Evolutionary conservation across 2,113 vertebrate species (phyloP), one percentile per base, ranked within the genome.

Genomic region (Origma solitaria): DNA sequence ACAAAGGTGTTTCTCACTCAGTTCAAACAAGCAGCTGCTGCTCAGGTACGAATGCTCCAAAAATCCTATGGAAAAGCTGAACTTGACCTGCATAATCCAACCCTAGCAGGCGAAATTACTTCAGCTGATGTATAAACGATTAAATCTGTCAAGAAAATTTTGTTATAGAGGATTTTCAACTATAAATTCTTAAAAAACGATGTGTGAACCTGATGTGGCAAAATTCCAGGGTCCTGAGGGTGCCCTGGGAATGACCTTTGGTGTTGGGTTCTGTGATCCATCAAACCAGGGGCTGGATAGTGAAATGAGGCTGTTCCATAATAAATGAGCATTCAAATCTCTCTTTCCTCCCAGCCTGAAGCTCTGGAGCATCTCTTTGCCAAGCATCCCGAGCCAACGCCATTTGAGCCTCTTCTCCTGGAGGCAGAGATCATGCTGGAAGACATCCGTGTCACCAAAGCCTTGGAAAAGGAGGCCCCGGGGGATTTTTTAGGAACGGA

Each of bases 291-390:
- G 56, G 28, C 60, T 71, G 86, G 71, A 2, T 61, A 19, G 83
- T 80, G 60, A 51, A 78, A 57, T 23, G 28, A 77, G 86, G 42
- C 15, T 54, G 27, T 64, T 62, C 66, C 81, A 35, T 65, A 28
- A 87, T 12, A 71, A 82, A 45, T 65, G 72, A 97, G 61, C 88
- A 61, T 90, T 97, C 90, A 97, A 97, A 94, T 85, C 3, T 97
- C 11, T 98, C 76, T 98, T 97, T 88, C 89, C 95, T 96, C 98
- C 94, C 96, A 99, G 99, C 97, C 98, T 80, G 98, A 99, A 94
- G 97, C 97, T 21, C 98, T 98, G 84, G 98, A 99, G 86, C 98
- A 98, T 78, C 96, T 99, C 87, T 99, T 99, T 91, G 88, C 96
- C 96, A 98, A 96, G 91, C 97, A 97, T 42, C 96, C 97, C 4